phyloP scores from a whole-genome alignment of 2,797 vertebrate species.

The Dendrocincla fuliginosa region DNA sequence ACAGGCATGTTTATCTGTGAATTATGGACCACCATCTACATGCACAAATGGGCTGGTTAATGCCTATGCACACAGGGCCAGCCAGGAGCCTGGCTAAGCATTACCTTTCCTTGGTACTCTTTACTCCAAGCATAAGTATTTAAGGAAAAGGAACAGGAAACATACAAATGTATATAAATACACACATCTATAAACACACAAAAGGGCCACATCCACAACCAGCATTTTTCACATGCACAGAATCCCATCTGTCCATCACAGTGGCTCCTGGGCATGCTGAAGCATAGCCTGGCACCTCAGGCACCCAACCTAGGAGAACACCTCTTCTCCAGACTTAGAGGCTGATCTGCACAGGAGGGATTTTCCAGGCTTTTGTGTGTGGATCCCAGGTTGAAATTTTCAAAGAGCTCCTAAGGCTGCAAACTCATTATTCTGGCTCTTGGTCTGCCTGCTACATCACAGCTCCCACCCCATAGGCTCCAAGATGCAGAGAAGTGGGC shows the following conservation, averaged over 20 bases:
- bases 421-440: not conserved
- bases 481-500: not conserved
- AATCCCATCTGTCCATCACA: not conserved
- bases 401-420: not conserved
- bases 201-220: not conserved
- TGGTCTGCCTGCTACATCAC: not conserved
- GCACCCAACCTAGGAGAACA: not conserved
- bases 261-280: not conserved
- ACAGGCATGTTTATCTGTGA: not conserved
- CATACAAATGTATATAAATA: not conserved
- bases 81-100: not conserved
- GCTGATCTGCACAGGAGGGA: not conserved
- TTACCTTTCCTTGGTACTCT: not conserved
- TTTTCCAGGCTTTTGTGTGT: not conserved
- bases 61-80: not conserved
- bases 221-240: not conserved
- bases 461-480: not conserved
- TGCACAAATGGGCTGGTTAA: not conserved
- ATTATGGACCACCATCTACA: accelerated
- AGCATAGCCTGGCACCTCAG: not conserved
- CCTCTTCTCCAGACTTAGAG: not conserved
- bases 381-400: not conserved
- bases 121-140: not conserved
- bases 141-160: not conserved
- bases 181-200: not conserved